Evolutionary conservation across 2,888 invertebrate genomes (phyloP).

Genomic region (Hecatera dysodea): DNA sequence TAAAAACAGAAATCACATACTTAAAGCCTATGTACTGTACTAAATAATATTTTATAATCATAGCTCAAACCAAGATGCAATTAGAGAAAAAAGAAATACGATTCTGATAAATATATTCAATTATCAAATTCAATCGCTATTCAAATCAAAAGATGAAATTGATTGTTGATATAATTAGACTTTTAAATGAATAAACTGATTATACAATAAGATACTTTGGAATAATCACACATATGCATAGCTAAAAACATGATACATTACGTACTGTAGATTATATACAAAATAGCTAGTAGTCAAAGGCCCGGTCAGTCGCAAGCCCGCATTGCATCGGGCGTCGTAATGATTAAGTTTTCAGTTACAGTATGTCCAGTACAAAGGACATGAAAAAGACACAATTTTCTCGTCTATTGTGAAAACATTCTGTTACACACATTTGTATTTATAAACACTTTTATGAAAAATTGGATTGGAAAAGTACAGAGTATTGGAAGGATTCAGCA

Average conservation of each 20-base stretch:
- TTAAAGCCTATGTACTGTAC: not conserved
- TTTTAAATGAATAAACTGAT: constrained; percentile 19
- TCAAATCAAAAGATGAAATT: constrained; percentile 5
- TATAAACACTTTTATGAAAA: not conserved
- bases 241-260: not conserved
- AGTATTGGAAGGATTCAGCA: not conserved
- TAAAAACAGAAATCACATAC: not conserved
- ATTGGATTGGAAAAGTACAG: not conserved
- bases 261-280: not conserved
- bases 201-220: not conserved
- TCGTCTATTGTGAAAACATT: constrained; percentile 53
- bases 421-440: constrained; percentile 10
- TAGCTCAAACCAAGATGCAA: constrained; percentile 1
- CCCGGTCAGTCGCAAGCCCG: constrained; percentile 47
- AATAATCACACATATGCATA: constrained; percentile 6
- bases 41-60: not conserved
- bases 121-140: constrained; percentile 22
- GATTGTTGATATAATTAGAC: constrained; percentile 14
- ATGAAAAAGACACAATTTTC: constrained; percentile 49
- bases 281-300: constrained; percentile 44
- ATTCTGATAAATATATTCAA: constrained; percentile 10
- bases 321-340: constrained; percentile 53
- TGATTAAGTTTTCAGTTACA: constrained; percentile 42
- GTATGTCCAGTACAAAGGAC: constrained; percentile 40
- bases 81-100: constrained; percentile 6